Conservation (phyloP, 2,888 invertebrate species). For the Oasisia sp. region DNA sequence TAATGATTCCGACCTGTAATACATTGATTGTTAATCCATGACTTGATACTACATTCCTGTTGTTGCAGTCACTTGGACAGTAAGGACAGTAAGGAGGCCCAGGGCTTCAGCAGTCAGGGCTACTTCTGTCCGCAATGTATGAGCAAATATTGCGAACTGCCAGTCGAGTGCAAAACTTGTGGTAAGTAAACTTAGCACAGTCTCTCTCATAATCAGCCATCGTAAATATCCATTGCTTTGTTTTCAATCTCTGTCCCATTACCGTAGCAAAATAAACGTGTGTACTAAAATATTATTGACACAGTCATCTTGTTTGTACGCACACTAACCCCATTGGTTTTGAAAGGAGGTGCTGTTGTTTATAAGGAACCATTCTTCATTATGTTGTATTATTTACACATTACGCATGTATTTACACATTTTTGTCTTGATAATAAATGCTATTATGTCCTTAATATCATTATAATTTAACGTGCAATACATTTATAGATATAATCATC, state of each 20-base stretch:
- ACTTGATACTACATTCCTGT: neutral
- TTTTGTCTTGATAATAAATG: no score
- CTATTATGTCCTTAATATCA: no score
- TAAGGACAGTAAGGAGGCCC: slow-evolving; percentile 68
- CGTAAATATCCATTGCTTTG: neutral
- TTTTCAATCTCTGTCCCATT: neutral
- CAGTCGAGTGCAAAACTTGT: slow-evolving; percentile 95
- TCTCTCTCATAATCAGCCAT: neutral
- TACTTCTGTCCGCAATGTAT: slow-evolving; percentile 82
- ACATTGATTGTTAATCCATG: neutral
- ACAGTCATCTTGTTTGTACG: no score
- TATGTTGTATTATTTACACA: no score
- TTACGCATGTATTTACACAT: no score
- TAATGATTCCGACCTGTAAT: neutral
- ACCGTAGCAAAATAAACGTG: neutral
- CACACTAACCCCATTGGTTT: no score
- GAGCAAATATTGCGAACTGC: slow-evolving; percentile 97
- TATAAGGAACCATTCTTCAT: no score
- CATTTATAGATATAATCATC: no score
- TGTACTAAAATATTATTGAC: neutral
- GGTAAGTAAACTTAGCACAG: slow-evolving; percentile 65
- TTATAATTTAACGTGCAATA: no score
- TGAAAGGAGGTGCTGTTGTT: no score
- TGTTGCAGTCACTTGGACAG: slow-evolving; percentile 80
- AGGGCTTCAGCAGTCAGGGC: slow-evolving; percentile 60